Base-by-base conservation (phyloP, 1,140 invertebrate genomes). In the Drosophila arizonae region DNA sequence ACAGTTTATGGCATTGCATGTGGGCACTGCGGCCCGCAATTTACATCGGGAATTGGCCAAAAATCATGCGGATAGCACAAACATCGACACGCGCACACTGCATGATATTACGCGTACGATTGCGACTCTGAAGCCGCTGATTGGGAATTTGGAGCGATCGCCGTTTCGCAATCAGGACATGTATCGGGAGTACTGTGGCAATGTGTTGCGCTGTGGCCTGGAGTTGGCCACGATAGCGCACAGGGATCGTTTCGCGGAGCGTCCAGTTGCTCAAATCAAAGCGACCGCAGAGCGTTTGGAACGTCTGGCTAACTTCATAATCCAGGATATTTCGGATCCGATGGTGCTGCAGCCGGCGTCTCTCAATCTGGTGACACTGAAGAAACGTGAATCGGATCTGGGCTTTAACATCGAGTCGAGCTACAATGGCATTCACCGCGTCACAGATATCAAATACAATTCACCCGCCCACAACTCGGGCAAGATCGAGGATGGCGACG, bases 401-500 rank as follows among this genome's bases (percentile, higher is more conserved):
- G 97, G 97, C 39, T 97, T 98, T 92, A 95, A 95, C 85, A 96
- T 98, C 66, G 94, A 96, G 69, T 96, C 97, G 33, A 96, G 96
- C 17, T 96, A 95, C 92, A 95, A 96, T 92, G 96, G 96, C 6
- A 94, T 97, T 46, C 97, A 97, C 93, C 79, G 89, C 65, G 91
- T 99, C 68, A 95, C 95, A 13, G 96, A 96, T 81, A 95, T 98
- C 24, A 97, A 97, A 91, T 95, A 95, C 92, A 95, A 96, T 67
- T 96, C 95, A 45, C 95, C 95, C 55, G 97, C 96, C 39, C 95
- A 98, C 93, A 94, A 96, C 36, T 96, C 96, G 90, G 96, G 96
- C 1, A 97, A 97, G 93, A 96, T 98, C 87, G 96, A 97, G 92
- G 96, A 96, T 82, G 97, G 97, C 2, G 97, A 98, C 93, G 97